A percentile compares a stretch with the other conserved stretches of the same genome.
Conservation (phyloP, 2,888 invertebrate species). For the Campopleginae sp. region DNA sequence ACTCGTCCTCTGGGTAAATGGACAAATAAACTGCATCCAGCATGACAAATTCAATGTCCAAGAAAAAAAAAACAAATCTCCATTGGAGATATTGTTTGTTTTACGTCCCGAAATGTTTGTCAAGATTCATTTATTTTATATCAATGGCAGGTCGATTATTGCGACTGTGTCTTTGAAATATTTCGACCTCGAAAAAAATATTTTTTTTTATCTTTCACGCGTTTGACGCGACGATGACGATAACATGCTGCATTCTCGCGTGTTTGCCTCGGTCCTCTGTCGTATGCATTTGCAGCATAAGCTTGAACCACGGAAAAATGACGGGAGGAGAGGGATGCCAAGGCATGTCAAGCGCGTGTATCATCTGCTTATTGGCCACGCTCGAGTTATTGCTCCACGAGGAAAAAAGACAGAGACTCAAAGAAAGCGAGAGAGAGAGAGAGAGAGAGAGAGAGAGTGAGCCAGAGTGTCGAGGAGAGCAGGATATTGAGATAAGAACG, state of each 20-base stretch:
- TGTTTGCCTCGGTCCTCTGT: slow-evolving; percentile 2
- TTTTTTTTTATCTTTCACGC: background rate
- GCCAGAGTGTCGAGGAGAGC: background rate
- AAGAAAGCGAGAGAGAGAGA: background rate
- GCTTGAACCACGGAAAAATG: background rate
- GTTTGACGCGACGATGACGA: slow-evolving; percentile 36
- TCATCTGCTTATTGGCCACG: slow-evolving; percentile 68
- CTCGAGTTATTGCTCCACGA: slow-evolving; percentile 64
- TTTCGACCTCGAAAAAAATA: background rate
- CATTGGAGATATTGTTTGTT: background rate
- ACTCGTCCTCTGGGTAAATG: slow-evolving; percentile 22
- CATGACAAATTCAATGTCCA: background rate
- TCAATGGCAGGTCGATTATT: background rate
- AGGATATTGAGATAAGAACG: slow-evolving; percentile 68
- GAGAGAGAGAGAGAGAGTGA: slow-evolving; percentile 5
- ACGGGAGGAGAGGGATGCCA: slow-evolving; percentile 65
- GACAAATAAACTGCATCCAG: background rate
- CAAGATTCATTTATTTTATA: background rate
- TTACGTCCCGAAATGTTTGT: background rate
- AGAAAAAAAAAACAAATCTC: background rate
- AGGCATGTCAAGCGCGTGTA: slow-evolving; percentile 76
- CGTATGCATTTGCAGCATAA: slow-evolving; percentile 13
- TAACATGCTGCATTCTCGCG: slow-evolving; percentile 12
- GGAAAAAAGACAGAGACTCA: slow-evolving; percentile 2
- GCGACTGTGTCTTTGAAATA: background rate